A percentile compares a stretch with the other conserved stretches of the same genome.
Evolutionary conservation across 2,888 invertebrate species (phyloP).

Genomic region (Lasioglossum calceatum): DNA sequence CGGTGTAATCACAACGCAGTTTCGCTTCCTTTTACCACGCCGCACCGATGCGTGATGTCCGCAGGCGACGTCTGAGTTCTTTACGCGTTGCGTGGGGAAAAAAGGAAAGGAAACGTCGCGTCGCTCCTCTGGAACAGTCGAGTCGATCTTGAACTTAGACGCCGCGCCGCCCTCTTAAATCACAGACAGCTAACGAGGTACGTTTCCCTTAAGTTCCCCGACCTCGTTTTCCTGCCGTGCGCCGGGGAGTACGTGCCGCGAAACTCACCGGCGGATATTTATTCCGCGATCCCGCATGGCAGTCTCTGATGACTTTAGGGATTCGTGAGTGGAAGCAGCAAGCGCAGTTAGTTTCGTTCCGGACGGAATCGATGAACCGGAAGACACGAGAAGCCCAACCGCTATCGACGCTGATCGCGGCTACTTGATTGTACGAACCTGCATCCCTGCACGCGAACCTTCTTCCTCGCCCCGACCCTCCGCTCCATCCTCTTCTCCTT

Average conservation of each 20-base stretch:
- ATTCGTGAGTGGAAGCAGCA: slow-evolving; percentile 69
- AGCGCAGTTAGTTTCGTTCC: slow-evolving; percentile 40
- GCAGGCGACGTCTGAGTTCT: background rate
- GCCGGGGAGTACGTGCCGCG: slow-evolving; percentile 64
- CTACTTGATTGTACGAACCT: slow-evolving; percentile 52
- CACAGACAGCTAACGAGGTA: slow-evolving; percentile 71
- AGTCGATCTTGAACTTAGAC: slow-evolving; percentile 65
- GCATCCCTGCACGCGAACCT: slow-evolving; percentile 28
- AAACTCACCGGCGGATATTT: slow-evolving; percentile 68
- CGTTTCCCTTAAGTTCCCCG: slow-evolving; percentile 64
- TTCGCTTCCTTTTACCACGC: background rate
- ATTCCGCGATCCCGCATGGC: slow-evolving; percentile 68
- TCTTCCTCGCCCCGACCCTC: background rate
- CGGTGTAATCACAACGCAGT: background rate
- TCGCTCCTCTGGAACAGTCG: background rate
- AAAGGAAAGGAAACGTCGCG: background rate
- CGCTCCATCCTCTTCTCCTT: background rate
- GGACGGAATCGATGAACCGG: slow-evolving; percentile 59
- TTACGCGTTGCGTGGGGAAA: background rate
- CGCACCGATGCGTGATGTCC: background rate
- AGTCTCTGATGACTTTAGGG: slow-evolving; percentile 67
- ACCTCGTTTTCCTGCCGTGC: slow-evolving; percentile 55
- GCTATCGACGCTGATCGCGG: slow-evolving; percentile 52
- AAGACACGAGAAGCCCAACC: slow-evolving; percentile 54
- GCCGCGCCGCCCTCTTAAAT: slow-evolving; percentile 57